Evolutionary conservation across 2,797 vertebrate species (phyloP).

Genomic region (Sarcophilus harrisii): DNA sequence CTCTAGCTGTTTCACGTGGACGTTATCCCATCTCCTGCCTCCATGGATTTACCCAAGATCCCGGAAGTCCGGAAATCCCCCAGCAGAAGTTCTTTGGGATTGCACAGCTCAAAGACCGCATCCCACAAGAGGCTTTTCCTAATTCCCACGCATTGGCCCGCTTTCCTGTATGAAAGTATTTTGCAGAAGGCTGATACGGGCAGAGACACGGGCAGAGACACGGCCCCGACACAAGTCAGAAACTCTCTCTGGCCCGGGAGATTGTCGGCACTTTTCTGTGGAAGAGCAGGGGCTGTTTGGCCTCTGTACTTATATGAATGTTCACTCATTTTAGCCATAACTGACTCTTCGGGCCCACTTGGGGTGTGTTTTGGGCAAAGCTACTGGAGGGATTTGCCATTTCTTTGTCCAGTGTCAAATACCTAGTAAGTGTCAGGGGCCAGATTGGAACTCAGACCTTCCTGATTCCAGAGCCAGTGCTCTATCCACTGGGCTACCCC

Average conservation of each 20-base stretch:
- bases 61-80: fast-evolving
- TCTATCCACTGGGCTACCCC: not conserved
- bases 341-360: not conserved
- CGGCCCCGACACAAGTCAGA: not conserved
- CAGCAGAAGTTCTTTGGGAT: not conserved
- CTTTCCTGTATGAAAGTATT: not conserved
- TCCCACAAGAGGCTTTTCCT: not conserved
- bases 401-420: not conserved
- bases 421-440: not conserved
- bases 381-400: not conserved
- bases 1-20: not conserved
- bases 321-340: not conserved
- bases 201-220: not conserved
- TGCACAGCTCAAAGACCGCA: not conserved
- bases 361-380: not conserved
- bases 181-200: not conserved
- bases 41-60: not conserved
- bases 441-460: not conserved
- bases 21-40: not conserved
- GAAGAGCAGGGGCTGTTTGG: not conserved
- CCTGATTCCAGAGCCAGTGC: not conserved
- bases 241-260: not conserved
- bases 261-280: not conserved
- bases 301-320: not conserved
- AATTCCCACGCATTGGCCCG: not conserved